These are phyloP conservation scores for Bufo bufo DNA, from an alignment of 2,113 vertebrate genomes.

Conservation along the genomic window DNA sequence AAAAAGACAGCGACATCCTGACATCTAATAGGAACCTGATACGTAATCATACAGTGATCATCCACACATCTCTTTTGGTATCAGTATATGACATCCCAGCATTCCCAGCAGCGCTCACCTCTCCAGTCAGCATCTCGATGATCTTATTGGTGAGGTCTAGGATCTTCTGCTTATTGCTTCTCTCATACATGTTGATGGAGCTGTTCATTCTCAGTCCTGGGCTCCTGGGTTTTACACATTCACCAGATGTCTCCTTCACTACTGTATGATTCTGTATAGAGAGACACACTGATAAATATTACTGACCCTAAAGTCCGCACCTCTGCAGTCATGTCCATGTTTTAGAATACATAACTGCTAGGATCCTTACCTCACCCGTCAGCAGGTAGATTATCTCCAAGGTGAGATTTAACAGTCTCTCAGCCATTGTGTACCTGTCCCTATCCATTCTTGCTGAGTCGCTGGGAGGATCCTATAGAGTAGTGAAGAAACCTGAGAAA, in stretches of 20 bases:
- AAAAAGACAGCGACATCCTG: too few relatives aligned
- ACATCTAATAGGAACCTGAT: too few relatives aligned
- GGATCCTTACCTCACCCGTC: slow-evolving; percentile 30
- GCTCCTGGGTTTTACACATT: background rate
- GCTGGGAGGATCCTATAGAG: background rate
- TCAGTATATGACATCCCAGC: background rate
- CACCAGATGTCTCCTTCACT: background rate
- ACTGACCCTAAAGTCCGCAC: background rate
- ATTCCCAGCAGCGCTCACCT: background rate
- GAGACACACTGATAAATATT: background rate
- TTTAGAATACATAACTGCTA: background rate
- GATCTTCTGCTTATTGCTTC: background rate
- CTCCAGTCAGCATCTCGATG: too few relatives aligned
- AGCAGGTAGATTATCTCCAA: slow-evolving; percentile 35
- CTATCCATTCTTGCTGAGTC: background rate
- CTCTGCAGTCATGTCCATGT: background rate
- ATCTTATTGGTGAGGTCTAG: too few relatives aligned
- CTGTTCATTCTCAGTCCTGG: background rate
- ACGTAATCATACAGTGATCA: too few relatives aligned
- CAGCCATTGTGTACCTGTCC: background rate
- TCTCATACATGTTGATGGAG: background rate
- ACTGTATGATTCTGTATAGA: background rate
- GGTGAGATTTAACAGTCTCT: slow-evolving; percentile 24
- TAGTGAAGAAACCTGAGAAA: background rate
- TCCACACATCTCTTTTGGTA: background rate